Evolutionary conservation across 2,888 invertebrate species (phyloP), one percentile per base, ranked within the genome.

Genomic region (Caenorhabditis drosophilae): DNA sequence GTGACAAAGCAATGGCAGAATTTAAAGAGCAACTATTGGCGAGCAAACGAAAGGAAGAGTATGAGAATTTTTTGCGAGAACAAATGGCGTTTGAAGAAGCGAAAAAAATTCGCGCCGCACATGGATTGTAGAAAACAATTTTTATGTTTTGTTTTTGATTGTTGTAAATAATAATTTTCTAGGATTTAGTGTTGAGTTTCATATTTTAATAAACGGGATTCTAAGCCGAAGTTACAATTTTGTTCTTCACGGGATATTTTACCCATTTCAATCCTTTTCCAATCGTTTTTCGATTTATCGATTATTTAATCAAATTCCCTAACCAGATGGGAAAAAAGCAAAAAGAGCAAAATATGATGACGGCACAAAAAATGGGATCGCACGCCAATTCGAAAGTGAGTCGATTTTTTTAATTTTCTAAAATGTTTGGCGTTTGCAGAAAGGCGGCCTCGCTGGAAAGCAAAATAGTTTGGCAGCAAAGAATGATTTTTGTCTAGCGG

Each of bases 51-150:
- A 75, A 73, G 47, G 73, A 76, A 48, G 77, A 79, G 53, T 77
- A 79, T 59, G 79, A 79, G 52, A 55, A 61, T 16, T 73, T 73
- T 40, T 41, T 73, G 20, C 67, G 77, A 20, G 78, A 79, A 45
- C 77, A 79, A 55, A 79, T 79, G 79, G 75, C 76, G 1, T 79
- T 79, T 54, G 79, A 79, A 49, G 73, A 77, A 55, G 72, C 79
- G 18, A 70, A 70, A 34, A 67, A 64, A 26, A 55, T 73, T 38
- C 61, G 73, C 9, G 58, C 54, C 0, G 51, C 57, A 31, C 47
- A 62, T 25, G 25, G 51, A 44, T 62, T 67, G 26, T 62, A 25
- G 60, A 16, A 23, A 7, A 9, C 12, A 15, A 38, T 26, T 38
- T 40, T 26, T 26, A 34, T 40, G 9, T 31, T 49, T 36, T 50